phyloP scores from a whole-genome alignment of 1,140 invertebrate genomes.

The Drosophila repleta region DNA sequence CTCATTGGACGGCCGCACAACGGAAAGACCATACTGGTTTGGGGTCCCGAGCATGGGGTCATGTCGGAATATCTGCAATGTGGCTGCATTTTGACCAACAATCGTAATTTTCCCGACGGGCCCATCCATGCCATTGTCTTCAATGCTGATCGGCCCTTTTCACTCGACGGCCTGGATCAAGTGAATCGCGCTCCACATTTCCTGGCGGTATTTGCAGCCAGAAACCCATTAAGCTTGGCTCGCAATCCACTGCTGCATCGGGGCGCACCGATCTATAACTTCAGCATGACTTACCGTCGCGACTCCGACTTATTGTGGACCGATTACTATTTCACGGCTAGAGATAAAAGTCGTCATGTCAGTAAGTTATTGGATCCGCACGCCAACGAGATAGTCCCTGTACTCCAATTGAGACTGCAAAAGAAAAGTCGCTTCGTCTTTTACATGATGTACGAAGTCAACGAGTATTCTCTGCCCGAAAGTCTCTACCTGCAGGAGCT shows the following conservation, averaged over 20 bases:
- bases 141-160: constrained; percentile 47
- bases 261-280: constrained; percentile 27
- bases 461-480: constrained; percentile 18
- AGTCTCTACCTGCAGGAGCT: constrained; percentile 42
- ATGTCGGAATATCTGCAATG: constrained; percentile 28
- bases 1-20: too few relatives aligned
- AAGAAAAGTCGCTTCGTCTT: not conserved
- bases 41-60: constrained; percentile 22
- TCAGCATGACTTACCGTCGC: constrained; percentile 64
- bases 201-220: constrained; percentile 41
- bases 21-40: constrained; percentile 39
- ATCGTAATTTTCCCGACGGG: not conserved
- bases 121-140: constrained; percentile 55
- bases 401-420: too few relatives aligned
- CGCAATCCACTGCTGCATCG: constrained; percentile 3
- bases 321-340: constrained; percentile 45
- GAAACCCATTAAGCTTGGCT: constrained; percentile 26
- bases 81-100: constrained; percentile 51
- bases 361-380: too few relatives aligned
- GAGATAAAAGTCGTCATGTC: too few relatives aligned
- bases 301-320: constrained; percentile 55
- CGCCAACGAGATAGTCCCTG: too few relatives aligned
- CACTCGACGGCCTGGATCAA: constrained; percentile 2
- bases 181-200: constrained; percentile 19
- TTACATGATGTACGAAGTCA: constrained; percentile 39